Evolutionary conservation across 2,888 invertebrate species (phyloP), one percentile per base, ranked within the genome.

Genomic region (Dione juno): DNA sequence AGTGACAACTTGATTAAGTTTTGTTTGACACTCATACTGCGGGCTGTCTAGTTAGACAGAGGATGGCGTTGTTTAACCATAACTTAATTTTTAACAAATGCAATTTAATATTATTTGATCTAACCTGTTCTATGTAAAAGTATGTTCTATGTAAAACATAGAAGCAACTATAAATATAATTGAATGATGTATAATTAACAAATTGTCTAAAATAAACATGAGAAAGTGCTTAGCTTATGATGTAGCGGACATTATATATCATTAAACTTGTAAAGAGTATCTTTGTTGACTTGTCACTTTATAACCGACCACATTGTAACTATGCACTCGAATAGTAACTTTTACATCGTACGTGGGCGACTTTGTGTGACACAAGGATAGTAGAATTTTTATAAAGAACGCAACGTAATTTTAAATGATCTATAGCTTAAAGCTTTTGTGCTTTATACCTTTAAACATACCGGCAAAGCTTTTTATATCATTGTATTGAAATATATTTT

Each of bases 241-340:
- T 45, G 45, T 28, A 61, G 28, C 19, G 21, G 52, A 19, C 40
- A 14, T 67, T 70, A 69, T 69, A 71, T 73, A 66, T 71, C 65
- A 67, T 74, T 67, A 70, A 52, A 65, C 61, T 57, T 71, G 73
- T 72, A 73, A 73, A 75, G 70, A 74, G 69, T 70, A 74, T 80
- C 80, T 84, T 84, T 88, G 86, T 87, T 81, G 84, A 83, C 82
- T 82, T 81, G 84, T 84, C 85, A 82, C 69, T 69, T 69, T 69
- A 64, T 64, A 37, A 54, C 61, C 69, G 19, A 54, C 61, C 69
- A 64, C 80, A 78, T 76, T 77, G 79, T 78, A 85, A 84, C 83
- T 84, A 86, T 87, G 83, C 82, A 77, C 86, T 90, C 88, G 85
- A 89, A 90, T 90, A 90, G 89, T 84, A 75, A 85, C 88, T 89